Base-by-base conservation (phyloP, 2,113 vertebrate species). In the Heloderma charlesbogerti region DNA sequence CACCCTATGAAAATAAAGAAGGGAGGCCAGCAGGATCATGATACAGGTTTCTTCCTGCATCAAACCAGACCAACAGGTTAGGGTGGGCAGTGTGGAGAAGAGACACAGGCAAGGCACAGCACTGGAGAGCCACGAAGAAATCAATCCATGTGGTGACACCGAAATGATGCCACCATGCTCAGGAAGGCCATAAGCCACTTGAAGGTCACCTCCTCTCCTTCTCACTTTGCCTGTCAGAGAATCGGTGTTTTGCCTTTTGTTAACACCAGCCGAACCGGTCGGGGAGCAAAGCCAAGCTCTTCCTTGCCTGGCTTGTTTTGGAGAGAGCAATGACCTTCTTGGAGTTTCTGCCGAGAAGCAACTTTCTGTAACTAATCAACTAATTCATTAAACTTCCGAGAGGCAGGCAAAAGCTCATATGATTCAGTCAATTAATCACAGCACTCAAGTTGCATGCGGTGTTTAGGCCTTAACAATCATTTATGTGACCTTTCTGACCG, bases 371-470 rank as follows among this genome's bases (percentile, higher is more conserved):
- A 92, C 96, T 93, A 84, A 95, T 93, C 96, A 95, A 94, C 94
- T 88, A 89, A 96, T 95, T 94, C 96, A 93, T 95, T 96, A 93
- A 92, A 91, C 94, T 92, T 96, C 90, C 20, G 86, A 88, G 93
- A 93, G 89, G 94, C 45, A 94, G 96, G 96, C 95, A 95, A 94
- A 66, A 95, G 93, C 93, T 81, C 92, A n/a, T 87, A 45, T 88
- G 95, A 95, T 95, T 92, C 87, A 90, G 92, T 88, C 95, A 95
- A 95, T 96, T 96, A 96, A 97, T 97, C 96, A 96, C 86, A 86
- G 80, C 29, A 90, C 93, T 88, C 9, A 71, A 92, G 91, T 92
- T 92, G 87, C 12, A 4, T 75, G 94, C 12, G 20, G 82, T 29
- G 63, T 85, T 89, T 54, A 67, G 90, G 93, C 90, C 90, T 88